phyloP scores from a whole-genome alignment of 1,140 invertebrate species.

The Drosophila gunungcola region DNA sequence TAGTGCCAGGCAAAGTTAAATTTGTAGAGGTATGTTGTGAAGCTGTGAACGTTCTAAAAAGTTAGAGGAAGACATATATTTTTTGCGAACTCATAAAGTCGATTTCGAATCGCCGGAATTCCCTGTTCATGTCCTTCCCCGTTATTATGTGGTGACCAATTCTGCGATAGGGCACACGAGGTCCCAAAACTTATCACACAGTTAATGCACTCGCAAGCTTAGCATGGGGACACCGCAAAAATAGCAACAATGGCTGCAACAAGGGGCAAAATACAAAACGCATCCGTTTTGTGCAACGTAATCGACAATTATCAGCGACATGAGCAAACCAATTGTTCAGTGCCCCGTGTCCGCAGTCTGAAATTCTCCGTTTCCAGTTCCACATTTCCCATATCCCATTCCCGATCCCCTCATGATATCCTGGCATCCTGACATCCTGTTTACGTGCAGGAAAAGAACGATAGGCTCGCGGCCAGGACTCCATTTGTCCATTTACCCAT shows the following conservation, averaged over 20 bases:
- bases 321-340: conserved; percentile 78
- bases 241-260: conserved; percentile 28
- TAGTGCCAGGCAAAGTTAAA: too few relatives aligned
- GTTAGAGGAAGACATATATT: too few relatives aligned
- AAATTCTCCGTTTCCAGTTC: background rate
- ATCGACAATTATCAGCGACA: conserved; percentile 78
- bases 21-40: too few relatives aligned
- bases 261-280: conserved; percentile 25
- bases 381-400: background rate
- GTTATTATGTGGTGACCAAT: background rate
- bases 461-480: conserved; percentile 27
- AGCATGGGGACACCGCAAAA: conserved; percentile 19
- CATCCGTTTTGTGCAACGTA: conserved; percentile 73
- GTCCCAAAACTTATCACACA: conserved; percentile 18
- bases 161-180: background rate
- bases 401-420: background rate
- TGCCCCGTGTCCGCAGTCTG: conserved; percentile 25
- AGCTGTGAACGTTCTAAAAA: too few relatives aligned
- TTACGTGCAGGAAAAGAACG: conserved; percentile 23
- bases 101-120: background rate
- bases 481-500: background rate
- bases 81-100: background rate
- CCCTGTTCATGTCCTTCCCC: background rate
- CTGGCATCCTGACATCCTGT: conserved; percentile 3
- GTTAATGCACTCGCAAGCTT: conserved; percentile 36